Evolutionary conservation across 2,888 invertebrate species (phyloP).

Genomic region (Busseola fusca): DNA sequence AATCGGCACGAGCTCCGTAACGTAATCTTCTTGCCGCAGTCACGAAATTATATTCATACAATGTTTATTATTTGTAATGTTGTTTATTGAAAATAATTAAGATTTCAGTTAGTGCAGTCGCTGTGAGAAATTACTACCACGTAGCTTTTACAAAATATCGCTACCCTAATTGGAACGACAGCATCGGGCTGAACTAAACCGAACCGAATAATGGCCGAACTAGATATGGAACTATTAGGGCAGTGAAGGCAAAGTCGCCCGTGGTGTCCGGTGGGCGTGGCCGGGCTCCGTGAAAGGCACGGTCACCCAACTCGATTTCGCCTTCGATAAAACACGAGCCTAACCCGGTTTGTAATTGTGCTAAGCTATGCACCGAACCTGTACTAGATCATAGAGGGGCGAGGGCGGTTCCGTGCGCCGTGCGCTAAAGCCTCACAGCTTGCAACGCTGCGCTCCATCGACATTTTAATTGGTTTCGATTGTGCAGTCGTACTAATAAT

Average conservation of each 20-base stretch:
- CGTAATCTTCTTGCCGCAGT: conserved; percentile 71
- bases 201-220: conserved; percentile 63
- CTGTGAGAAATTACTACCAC: conserved; percentile 48
- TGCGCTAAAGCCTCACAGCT: conserved; percentile 62
- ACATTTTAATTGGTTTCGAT: conserved; percentile 78
- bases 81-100: conserved; percentile 56
- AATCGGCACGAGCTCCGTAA: conserved; percentile 75
- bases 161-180: conserved; percentile 66
- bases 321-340: conserved; percentile 78
- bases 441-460: conserved; percentile 66
- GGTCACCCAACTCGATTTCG: conserved; percentile 79
- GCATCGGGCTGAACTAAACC: conserved; percentile 63
- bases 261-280: conserved; percentile 75
- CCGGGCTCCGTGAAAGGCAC: conserved; percentile 81
- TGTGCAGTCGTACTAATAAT: conserved; percentile 67
- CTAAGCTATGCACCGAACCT: conserved; percentile 70
- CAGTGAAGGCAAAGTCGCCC: conserved; percentile 71
- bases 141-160: conserved; percentile 57
- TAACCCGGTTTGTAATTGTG: conserved; percentile 70
- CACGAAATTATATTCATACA: conserved; percentile 67
- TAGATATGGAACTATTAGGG: conserved; percentile 69
- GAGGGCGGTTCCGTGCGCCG: conserved; percentile 58
- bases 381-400: conserved; percentile 62
- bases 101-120: conserved; percentile 45
- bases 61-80: conserved; percentile 58